phyloP scores from a whole-genome alignment of 2,888 invertebrate genomes.

The Volucella inanis region DNA sequence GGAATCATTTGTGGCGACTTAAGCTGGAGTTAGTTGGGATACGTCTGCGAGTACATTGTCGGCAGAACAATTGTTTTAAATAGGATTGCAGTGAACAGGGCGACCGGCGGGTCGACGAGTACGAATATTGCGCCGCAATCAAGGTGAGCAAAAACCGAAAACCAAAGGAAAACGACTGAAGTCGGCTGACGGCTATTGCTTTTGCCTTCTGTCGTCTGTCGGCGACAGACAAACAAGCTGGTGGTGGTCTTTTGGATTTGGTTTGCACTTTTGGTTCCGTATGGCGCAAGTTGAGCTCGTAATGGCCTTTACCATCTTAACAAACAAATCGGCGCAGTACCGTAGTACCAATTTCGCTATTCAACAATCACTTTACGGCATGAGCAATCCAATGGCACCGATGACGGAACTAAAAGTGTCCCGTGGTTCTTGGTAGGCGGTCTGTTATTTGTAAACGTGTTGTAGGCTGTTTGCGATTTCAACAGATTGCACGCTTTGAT shows the following conservation, averaged over 20 bases:
- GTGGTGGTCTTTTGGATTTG: slow-evolving; percentile 54
- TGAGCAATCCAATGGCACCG: slow-evolving; percentile 56
- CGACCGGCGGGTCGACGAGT: background rate
- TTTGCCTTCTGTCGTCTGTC: background rate
- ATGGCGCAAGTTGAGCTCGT: slow-evolving; percentile 36
- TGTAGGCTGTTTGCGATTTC: slow-evolving; percentile 37
- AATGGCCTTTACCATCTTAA: slow-evolving; percentile 7
- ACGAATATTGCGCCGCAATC: slow-evolving; percentile 33
- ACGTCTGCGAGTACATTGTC: background rate
- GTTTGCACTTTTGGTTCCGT: slow-evolving; percentile 52
- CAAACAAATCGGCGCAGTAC: slow-evolving; percentile 1
- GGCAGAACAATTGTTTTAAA: slow-evolving; percentile 52
- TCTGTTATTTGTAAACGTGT: slow-evolving; percentile 16
- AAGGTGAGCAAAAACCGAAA: slow-evolving; percentile 37
- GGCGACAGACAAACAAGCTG: slow-evolving; percentile 47
- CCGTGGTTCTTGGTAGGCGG: slow-evolving; percentile 63
- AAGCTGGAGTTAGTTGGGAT: background rate
- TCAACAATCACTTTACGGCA: background rate
- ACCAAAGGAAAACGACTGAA: background rate
- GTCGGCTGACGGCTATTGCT: too few species aligned
- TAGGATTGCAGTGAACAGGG: slow-evolving; percentile 5
- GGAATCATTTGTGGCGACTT: slow-evolving; percentile 62
- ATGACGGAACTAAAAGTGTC: slow-evolving; percentile 69
- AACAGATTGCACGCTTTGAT: slow-evolving; percentile 9
- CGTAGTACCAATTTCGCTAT: slow-evolving; percentile 19